phyloP scores from a whole-genome alignment of 1,140 invertebrate species.

The Euborellia annulipes region DNA sequence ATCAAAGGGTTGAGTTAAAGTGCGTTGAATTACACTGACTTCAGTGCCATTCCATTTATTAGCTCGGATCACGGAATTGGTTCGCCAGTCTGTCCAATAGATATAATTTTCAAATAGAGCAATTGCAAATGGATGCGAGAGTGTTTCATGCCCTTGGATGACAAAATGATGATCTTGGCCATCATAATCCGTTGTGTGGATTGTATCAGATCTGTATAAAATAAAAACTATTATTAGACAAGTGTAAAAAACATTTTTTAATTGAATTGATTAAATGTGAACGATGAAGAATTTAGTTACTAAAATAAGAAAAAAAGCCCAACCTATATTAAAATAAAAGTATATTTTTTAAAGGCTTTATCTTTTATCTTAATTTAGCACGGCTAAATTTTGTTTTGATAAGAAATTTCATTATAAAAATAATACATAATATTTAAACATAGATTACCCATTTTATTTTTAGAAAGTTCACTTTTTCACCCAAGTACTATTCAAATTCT shows the following conservation, averaged over 20 bases:
- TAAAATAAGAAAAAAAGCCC: too few relatives aligned
- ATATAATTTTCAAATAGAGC: conserved; percentile 42
- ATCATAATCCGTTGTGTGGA: conserved; percentile 57
- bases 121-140: conserved; percentile 49
- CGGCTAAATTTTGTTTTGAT: too few relatives aligned
- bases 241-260: neutral
- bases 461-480: too few relatives aligned
- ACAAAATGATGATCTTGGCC: conserved; percentile 34
- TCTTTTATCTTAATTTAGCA: too few relatives aligned
- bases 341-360: too few relatives aligned
- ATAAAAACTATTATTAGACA: neutral
- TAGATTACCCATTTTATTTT: too few relatives aligned
- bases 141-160: conserved; percentile 33
- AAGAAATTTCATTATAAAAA: too few relatives aligned
- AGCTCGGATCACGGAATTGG: conserved; percentile 42
- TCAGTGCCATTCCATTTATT: conserved; percentile 49
- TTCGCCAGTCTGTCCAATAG: conserved; percentile 54
- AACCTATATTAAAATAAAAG: neutral
- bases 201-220: conserved; percentile 53
- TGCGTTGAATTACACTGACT: conserved; percentile 37
- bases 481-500: too few relatives aligned
- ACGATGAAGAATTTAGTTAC: too few relatives aligned
- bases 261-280: neutral
- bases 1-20: conserved; percentile 49
- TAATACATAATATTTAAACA: too few relatives aligned